Conservation (phyloP, 2,888 invertebrate species). For the Tupiocoris notatus region DNA sequence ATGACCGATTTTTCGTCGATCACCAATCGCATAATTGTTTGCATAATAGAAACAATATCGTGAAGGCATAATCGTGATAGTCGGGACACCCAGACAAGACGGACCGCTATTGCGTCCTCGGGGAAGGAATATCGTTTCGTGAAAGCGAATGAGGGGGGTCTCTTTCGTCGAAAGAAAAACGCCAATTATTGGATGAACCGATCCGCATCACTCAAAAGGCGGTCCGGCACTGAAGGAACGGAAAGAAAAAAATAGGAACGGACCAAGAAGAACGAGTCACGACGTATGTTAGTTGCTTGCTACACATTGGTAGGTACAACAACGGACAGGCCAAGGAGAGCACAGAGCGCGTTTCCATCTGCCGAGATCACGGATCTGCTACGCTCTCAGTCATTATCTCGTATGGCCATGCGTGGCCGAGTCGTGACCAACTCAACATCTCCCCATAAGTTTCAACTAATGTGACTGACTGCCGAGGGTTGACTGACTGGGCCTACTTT, state of each 20-base stretch:
- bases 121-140: background rate
- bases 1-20: background rate
- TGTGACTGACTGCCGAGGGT: background rate
- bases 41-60: background rate
- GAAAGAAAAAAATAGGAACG: background rate
- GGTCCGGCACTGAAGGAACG: background rate
- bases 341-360: background rate
- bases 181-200: constrained; percentile 38
- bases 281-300: constrained; percentile 13
- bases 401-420: constrained; percentile 34
- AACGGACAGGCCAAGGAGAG: background rate
- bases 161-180: constrained; percentile 1
- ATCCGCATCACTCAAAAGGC: constrained; percentile 33
- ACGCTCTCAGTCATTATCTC: constrained; percentile 31
- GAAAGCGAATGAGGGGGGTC: background rate
- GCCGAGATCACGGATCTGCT: constrained; percentile 1
- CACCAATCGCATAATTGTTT: background rate
- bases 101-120: background rate
- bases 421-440: constrained; percentile 37
- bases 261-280: constrained; percentile 10
- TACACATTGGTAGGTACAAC: background rate
- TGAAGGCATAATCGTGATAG: background rate
- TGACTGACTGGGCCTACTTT: background rate
- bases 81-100: background rate
- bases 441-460: constrained; percentile 15